Evolutionary conservation across 2,797 vertebrate genomes (phyloP).

Genomic region (Channallabes apus): DNA sequence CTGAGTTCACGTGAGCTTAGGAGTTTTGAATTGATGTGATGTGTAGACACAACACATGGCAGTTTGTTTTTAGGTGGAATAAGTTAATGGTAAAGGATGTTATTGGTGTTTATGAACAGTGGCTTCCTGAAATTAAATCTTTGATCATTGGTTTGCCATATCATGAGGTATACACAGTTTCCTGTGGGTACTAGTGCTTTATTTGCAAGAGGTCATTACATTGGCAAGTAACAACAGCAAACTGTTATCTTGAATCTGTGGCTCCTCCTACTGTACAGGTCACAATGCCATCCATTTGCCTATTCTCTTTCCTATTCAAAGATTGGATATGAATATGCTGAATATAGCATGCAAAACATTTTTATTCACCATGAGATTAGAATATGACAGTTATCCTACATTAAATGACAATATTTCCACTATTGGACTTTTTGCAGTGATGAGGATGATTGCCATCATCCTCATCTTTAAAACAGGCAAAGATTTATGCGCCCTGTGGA

Average conservation of each 20-base stretch:
- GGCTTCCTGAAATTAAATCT: not conserved
- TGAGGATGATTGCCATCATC: not conserved
- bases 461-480: not conserved
- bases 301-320: not conserved
- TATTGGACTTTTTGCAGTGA: not conserved
- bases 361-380: not conserved
- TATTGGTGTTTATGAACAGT: not conserved
- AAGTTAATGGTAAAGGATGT: not conserved
- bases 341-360: not conserved
- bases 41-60: not conserved
- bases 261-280: not conserved
- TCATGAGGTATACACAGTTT: not conserved
- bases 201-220: not conserved
- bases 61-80: not conserved
- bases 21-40: not conserved
- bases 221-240: not conserved
- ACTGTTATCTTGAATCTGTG: not conserved
- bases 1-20: not conserved
- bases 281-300: not conserved
- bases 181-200: not conserved
- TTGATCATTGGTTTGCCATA: conserved; percentile 2
- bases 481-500: not conserved
- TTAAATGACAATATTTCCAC: not conserved
- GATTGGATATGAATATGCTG: not conserved
- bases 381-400: not conserved